Evolutionary conservation across 2,797 vertebrate genomes (phyloP), one percentile per base, ranked within the genome.

Genomic region (Potorous gilbertii): DNA sequence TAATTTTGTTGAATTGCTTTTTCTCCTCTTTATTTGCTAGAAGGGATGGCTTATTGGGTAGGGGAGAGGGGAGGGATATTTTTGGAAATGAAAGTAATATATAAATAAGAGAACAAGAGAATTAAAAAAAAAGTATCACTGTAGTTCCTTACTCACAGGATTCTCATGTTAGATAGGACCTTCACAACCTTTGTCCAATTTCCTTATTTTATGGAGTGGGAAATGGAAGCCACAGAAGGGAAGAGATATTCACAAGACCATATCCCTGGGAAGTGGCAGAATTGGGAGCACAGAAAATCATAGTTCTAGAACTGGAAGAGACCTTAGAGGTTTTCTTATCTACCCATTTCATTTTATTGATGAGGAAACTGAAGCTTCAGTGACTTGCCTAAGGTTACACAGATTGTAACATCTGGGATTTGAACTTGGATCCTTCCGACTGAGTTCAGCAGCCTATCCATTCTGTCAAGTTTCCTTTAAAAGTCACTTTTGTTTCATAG

Each of bases 351-450:
- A 46, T 87, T 87, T 87, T 87, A 87, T 18, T 81, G n/a, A 40
- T 40, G 66, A 40, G 21, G 40, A 62, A 24, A 5, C 1, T 11
- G 21, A 0, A 4, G 4, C 9, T 0, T 6, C 0, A 5, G 50
- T 13, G 16, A 29, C 14, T 28, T 57, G 29, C 31, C 34, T 18
- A 0, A 55, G 56, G 14, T 56, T 50, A 50, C 18, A 28, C 0
- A 13, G 89, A 29, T 21, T 27, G 13, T 11, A 94, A 0, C 2
- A 8, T 14, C 1, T n/a, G 34, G 21, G 6, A 46, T 93, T 91
- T 93, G 92, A 31, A 52, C 27, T 16, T 55, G 57, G 31, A 28
- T 56, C 56, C 54, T 46, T 28, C 46, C 92, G 13, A 62, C 31
- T 40, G 66, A 91, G 57, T n/a, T 24, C 92, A 95, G 21, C 4